phyloP scores from a whole-genome alignment of 2,888 invertebrate species.

The Entomobrya proxima region DNA sequence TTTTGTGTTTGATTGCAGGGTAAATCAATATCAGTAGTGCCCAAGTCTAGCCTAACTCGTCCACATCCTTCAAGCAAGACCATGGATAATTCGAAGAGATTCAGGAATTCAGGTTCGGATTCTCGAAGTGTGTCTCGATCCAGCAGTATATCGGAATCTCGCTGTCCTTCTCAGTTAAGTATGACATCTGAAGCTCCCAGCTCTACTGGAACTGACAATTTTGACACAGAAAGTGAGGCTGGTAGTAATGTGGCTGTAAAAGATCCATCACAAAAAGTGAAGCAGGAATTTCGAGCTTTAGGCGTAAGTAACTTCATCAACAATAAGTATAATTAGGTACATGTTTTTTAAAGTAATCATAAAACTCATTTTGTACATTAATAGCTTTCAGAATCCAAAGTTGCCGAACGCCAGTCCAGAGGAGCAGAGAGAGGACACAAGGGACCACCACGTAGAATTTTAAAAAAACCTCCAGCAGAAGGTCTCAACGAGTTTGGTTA shows the following conservation, averaged over 20 bases:
- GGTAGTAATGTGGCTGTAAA: neutral
- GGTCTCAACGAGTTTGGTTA: conserved; percentile 70
- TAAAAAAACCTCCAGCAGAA: conserved; percentile 1
- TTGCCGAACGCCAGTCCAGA: neutral
- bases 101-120: conserved; percentile 7
- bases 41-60: neutral
- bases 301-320: conserved; percentile 53
- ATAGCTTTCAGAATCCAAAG: neutral
- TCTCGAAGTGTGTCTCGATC: neutral
- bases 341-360: neutral
- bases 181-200: conserved; percentile 23
- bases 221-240: conserved; percentile 28
- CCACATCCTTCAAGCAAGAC: neutral
- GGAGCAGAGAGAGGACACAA: neutral
- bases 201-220: conserved; percentile 16
- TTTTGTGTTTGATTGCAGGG: neutral
- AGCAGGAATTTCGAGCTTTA: conserved; percentile 52
- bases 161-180: conserved; percentile 34
- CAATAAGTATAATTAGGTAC: neutral
- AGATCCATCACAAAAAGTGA: conserved; percentile 36
- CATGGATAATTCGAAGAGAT: conserved; percentile 4
- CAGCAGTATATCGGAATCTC: neutral
- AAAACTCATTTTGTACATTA: neutral
- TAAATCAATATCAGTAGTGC: neutral
- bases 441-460: neutral